These are phyloP conservation scores for Dryoscopus gambensis DNA, from an alignment of 2,113 vertebrate genomes.

Conservation along the genomic window DNA sequence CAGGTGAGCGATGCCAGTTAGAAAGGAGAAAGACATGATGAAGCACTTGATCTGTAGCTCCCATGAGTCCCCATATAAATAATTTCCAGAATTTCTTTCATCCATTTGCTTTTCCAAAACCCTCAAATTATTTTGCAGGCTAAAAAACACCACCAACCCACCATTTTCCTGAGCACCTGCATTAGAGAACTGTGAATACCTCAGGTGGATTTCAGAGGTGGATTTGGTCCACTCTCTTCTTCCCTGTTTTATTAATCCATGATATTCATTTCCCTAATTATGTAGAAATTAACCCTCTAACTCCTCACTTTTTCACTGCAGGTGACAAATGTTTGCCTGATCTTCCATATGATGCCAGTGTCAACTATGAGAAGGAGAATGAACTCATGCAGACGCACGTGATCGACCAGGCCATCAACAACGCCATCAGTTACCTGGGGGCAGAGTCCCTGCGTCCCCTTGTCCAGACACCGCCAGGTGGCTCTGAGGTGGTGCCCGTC, in stretches of 20 bases:
- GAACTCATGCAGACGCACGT: conserved; percentile 94
- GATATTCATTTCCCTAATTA: background rate
- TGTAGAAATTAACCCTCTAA: background rate
- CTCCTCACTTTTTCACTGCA: conserved; percentile 57
- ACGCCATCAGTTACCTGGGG: conserved; percentile 95
- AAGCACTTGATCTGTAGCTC: background rate
- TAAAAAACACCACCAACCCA: background rate
- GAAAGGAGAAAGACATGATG: background rate
- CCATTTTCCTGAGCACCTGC: background rate
- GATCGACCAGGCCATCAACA: conserved; percentile 99
- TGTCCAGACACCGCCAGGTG: conserved; percentile 88
- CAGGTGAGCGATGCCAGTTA: background rate
- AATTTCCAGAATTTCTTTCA: background rate
- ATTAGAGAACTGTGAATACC: background rate
- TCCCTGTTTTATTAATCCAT: background rate
- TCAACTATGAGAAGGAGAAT: conserved; percentile 80
- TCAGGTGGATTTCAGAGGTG: background rate
- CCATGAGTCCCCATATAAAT: background rate
- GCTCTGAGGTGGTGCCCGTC: conserved; percentile 78
- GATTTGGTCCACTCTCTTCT: background rate
- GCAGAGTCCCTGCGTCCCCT: conserved; percentile 94
- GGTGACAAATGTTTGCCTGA: conserved; percentile 92
- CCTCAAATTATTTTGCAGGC: background rate
- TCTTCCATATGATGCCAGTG: conserved; percentile 81
- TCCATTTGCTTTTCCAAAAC: background rate